phyloP scores from a whole-genome alignment of 2,797 vertebrate species.

The Propithecus perrieri region DNA sequence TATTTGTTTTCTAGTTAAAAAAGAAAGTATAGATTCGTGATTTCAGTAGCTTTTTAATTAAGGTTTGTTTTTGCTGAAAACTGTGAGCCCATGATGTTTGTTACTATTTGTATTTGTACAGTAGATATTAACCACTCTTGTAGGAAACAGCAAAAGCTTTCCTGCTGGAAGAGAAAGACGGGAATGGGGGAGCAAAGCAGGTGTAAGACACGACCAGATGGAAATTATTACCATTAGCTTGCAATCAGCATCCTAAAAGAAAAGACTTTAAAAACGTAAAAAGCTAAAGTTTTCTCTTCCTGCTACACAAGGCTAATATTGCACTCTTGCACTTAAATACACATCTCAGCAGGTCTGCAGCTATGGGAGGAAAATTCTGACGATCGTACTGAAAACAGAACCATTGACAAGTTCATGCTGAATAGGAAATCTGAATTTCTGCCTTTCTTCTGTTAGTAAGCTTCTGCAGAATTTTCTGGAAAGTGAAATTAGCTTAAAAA shows the following conservation, averaged over 20 bases:
- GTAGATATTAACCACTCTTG: background rate
- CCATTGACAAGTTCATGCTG: background rate
- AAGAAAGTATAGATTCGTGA: background rate
- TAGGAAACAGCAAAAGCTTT: constrained; percentile 2
- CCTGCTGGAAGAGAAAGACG: background rate
- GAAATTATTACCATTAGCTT: constrained; percentile 57
- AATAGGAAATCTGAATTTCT: constrained; percentile 17
- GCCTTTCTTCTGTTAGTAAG: background rate
- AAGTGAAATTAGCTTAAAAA: background rate
- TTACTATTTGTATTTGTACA: constrained; percentile 32
- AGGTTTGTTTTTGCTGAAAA: constrained; percentile 56
- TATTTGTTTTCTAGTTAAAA: background rate
- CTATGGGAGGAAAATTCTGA: constrained; percentile 46
- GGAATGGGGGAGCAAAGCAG: constrained; percentile 29
- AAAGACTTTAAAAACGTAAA: constrained; percentile 59
- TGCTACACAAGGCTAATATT: constrained; percentile 11
- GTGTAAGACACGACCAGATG: constrained; percentile 52
- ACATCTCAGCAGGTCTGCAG: constrained; percentile 50
- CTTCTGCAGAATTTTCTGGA: background rate
- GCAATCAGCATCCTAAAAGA: constrained; percentile 64
- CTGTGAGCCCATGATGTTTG: background rate
- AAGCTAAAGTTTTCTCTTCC: constrained; percentile 46
- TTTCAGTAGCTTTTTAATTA: constrained; percentile 42
- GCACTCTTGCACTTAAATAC: constrained; percentile 23
- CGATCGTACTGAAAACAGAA: constrained; percentile 53